Evolutionary conservation across 2,888 invertebrate species (phyloP), one percentile per base, ranked within the genome.

Genomic region (Drosophila maculinotata): DNA sequence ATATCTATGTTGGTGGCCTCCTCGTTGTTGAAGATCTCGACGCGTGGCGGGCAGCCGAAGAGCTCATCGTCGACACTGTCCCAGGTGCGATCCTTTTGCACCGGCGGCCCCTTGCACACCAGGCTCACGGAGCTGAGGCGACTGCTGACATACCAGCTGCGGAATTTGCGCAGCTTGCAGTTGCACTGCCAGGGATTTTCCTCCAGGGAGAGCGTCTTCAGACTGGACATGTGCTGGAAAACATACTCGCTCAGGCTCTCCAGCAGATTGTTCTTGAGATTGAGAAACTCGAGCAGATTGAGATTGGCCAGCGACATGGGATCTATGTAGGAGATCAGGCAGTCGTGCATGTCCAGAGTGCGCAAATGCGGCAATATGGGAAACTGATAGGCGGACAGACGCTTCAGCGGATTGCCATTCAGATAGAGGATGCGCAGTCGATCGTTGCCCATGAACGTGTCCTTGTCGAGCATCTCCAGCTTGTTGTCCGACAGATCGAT

Each of bases 161-260:
- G 94, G 82, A 97, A 96, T 62, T 95, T 95, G 49, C 97, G 94
- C 60, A 98, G 91, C 71, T 95, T 94, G 91, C 98, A 98, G 90
- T 98, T 97, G 90, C 98, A 98, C 87, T 94, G 94, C 97, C 97
- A 98, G 4, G 96, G 97, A 91, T 98, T 98, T 26, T 95, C 95
- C 71, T 96, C 96, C 51, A 97, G 91, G 9, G 95, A 94, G 28
- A 97, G 92, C 1, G 96, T 96, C 91, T 97, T 97, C 63, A 97
- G 93, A 79, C 95, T 95, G 33, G 94, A 93, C 88, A 97, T 93
- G 65, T 95, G 95, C 90, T 95, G 92, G 83, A 96, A 94, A 2
- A 94, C 94, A 45, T 93, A 93, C 63, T 94, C 94, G 9, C 94
- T 94, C 33, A 96, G 90, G 82, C 94, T 94, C 56, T 95, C 94